These are phyloP conservation scores for Paedocypris micromegethes DNA, from an alignment of 2,797 vertebrate genomes.

Conservation along the genomic window DNA sequence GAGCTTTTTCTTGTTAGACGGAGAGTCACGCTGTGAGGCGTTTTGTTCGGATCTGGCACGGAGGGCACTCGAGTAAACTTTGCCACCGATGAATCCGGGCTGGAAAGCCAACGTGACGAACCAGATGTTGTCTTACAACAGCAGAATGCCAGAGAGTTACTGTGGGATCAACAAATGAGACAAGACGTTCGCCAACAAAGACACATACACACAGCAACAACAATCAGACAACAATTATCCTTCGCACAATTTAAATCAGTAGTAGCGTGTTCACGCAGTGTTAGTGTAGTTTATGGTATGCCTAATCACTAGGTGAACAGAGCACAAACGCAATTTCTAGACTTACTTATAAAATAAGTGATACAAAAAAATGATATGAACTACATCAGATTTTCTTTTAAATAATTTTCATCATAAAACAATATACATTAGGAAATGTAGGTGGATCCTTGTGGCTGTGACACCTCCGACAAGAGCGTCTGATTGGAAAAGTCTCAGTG, in stretches of 20 bases:
- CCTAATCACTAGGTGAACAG: no score
- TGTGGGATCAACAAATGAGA: conserved; percentile 5
- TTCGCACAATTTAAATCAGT: no score
- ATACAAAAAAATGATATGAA: no score
- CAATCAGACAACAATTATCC: no score
- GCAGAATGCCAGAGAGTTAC: conserved; percentile 2
- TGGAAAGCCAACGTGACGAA: conserved; percentile 18
- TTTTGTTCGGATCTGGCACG: conserved; percentile 43
- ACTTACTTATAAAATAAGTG: no score
- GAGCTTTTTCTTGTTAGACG: conserved; percentile 45
- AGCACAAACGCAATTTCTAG: no score
- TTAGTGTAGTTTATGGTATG: no score
- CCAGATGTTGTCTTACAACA: neutral
- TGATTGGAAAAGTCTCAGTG: conserved; percentile 51
- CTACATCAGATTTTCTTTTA: no score
- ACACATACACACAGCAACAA: neutral
- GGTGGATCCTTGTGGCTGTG: no score
- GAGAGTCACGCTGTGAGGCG: conserved; percentile 23
- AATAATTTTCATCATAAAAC: no score
- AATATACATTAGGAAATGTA: no score
- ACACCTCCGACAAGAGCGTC: conserved; percentile 30
- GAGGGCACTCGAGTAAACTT: conserved; percentile 31
- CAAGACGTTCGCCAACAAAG: neutral
- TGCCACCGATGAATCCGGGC: conserved; percentile 11
- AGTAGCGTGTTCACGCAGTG: no score